Base-by-base conservation (phyloP, 2,113 vertebrate genomes). In the Burhinus bistriatus region DNA sequence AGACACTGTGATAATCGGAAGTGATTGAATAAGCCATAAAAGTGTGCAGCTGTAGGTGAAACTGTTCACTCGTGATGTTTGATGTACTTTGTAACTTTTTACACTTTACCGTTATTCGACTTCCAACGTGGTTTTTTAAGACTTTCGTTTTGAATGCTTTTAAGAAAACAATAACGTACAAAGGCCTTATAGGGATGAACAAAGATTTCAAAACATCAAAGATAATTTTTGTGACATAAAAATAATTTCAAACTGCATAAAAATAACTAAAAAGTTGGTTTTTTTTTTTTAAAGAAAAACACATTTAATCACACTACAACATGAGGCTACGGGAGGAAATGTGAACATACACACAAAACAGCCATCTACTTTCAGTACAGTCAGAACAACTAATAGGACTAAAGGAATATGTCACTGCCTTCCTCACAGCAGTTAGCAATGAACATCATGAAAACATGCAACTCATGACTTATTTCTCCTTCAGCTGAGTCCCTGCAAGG, bases 1-100 rank as follows among this genome's bases (percentile, higher is more conserved):
- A 96, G 87, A 78, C 30, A 26, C 69, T 49, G 68, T 93, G 79
- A 59, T 83, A 90, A 58, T 62, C 80, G 68, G 59, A 84, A 65
- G 22, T 51, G 83, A 87, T 38, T 44, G 54, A 89, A 55, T 76
- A 61, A 76, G 44, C 77, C 72, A 57, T 25, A 42, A 32, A 81
- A 71, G 11, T 30, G 27, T 12, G 45, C 36, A 61, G 51, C 34
- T 89, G 58, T 51, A 79, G 75, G 66, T 16, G 5, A 73, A 96
- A 93, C 76, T 85, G 52, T 85, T 91, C 38, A 22, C 55, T 84
- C 4, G 1, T 30, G 40, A 6, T 23, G 15, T 80, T 87, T 95
- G 70, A 82, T 72, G 59, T 15, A 45, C 89, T 96, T 83, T 82
- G 76, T 76, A 81, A 88, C 64, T 92, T 87, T 95, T 57, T 70